phyloP scores from a whole-genome alignment of 2,797 vertebrate species.

The Nasua narica region DNA sequence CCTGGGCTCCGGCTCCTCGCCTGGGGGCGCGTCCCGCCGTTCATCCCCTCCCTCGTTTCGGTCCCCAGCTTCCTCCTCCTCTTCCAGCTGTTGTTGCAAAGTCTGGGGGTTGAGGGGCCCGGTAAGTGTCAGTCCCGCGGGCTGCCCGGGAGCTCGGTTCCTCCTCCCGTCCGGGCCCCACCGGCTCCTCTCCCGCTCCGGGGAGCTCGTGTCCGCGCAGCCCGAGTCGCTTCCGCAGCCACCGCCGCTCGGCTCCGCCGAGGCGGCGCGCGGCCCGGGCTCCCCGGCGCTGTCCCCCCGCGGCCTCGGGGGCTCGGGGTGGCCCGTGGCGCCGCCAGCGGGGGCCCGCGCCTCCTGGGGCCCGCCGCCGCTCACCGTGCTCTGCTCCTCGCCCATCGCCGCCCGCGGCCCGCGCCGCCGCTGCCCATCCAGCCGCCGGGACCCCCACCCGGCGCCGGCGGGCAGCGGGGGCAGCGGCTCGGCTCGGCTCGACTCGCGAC shows the following conservation, averaged over 20 bases:
- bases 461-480: constrained; percentile 60
- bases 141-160: background rate
- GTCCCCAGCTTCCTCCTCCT: background rate
- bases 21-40: constrained; percentile 2
- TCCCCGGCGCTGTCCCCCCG: background rate
- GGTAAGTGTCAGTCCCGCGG: background rate
- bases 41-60: background rate
- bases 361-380: constrained; percentile 73
- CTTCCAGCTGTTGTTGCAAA: constrained; percentile 13
- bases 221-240: constrained; percentile 31
- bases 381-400: constrained; percentile 85
- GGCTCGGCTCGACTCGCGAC: constrained; percentile 24
- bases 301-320: constrained; percentile 15
- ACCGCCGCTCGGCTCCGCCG: background rate
- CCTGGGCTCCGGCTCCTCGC: background rate
- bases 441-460: constrained; percentile 74
- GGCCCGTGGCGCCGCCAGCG: background rate
- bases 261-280: constrained; percentile 10
- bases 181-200: background rate
- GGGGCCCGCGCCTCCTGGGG: constrained; percentile 20
- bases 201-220: constrained; percentile 6
- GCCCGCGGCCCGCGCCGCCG: constrained; percentile 76
- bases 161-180: background rate
- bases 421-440: constrained; percentile 79
- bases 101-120: constrained; percentile 29